phyloP scores from a whole-genome alignment of 2,797 vertebrate genomes.

The Galago senegalensis region DNA sequence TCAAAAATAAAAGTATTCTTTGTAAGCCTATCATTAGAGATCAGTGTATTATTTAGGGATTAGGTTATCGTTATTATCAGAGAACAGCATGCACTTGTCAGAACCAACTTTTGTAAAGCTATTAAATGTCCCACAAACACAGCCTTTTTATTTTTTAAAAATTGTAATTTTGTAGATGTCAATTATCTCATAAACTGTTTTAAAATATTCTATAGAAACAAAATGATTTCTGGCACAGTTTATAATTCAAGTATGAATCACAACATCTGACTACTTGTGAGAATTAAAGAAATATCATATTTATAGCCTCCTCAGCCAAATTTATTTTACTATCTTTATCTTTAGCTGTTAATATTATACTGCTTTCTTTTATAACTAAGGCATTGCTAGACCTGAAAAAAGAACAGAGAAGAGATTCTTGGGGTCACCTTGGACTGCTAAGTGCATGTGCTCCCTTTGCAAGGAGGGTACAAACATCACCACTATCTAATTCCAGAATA shows the following conservation, averaged over 20 bases:
- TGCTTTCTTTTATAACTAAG: slow-evolving; percentile 42
- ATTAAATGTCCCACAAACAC: slow-evolving; percentile 56
- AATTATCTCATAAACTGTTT: slow-evolving; percentile 81
- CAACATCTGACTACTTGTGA: slow-evolving; percentile 71
- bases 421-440: not conserved
- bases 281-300: slow-evolving; percentile 75
- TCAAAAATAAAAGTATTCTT: slow-evolving; percentile 88
- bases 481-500: too few species aligned
- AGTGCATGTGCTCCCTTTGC: not conserved
- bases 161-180: slow-evolving; percentile 74
- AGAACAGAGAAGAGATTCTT: not conserved
- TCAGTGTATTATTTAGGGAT: slow-evolving; percentile 85
- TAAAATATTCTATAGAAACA: slow-evolving; percentile 73
- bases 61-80: slow-evolving; percentile 81
- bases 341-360: slow-evolving; percentile 55
- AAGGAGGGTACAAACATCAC: not conserved
- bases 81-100: slow-evolving; percentile 84
- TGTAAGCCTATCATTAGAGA: slow-evolving; percentile 88
- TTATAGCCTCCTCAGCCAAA: slow-evolving; percentile 42
- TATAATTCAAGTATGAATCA: slow-evolving; percentile 79
- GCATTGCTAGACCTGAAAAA: not conserved
- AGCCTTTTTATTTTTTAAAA: slow-evolving; percentile 67
- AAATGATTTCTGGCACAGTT: slow-evolving; percentile 75
- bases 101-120: slow-evolving; percentile 79
- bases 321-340: slow-evolving; percentile 50